phyloP scores from a whole-genome alignment of 2,888 invertebrate genomes.

The Spodoptera littoralis region DNA sequence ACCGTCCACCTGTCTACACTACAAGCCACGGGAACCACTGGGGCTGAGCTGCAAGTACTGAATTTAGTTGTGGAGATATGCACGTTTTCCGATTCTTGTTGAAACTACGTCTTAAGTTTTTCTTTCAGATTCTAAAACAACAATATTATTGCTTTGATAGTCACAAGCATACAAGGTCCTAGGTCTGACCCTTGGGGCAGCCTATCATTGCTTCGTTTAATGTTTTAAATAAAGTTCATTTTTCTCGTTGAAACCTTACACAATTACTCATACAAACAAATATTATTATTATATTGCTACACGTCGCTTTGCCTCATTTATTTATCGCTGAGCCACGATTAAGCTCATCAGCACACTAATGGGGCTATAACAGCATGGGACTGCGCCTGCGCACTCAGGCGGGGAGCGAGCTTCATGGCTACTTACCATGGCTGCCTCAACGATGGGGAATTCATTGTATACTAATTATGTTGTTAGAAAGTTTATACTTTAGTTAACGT shows the following conservation, averaged over 20 bases:
- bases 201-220: too few relatives aligned
- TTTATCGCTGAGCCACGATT: conserved; percentile 6
- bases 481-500: conserved; percentile 21
- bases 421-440: conserved; percentile 24
- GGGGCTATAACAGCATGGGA: conserved; percentile 25
- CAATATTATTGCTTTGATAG: too few relatives aligned
- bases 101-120: too few relatives aligned
- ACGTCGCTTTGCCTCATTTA: conserved; percentile 2
- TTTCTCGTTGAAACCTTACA: not conserved
- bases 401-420: conserved; percentile 24
- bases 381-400: conserved; percentile 41
- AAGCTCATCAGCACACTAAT: conserved; percentile 32
- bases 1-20: conserved; percentile 22
- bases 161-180: too few relatives aligned
- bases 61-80: not conserved
- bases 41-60: not conserved
- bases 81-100: too few relatives aligned
- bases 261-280: not conserved
- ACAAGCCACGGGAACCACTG: not conserved
- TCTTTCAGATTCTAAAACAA: too few relatives aligned
- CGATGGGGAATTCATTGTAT: conserved; percentile 35
- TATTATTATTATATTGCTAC: not conserved
- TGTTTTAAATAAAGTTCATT: too few relatives aligned
- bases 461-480: conserved; percentile 47
- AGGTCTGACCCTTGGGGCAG: too few relatives aligned